Evolutionary conservation across 2,113 vertebrate genomes (phyloP).

Genomic region (Rhabdomys dilectus): DNA sequence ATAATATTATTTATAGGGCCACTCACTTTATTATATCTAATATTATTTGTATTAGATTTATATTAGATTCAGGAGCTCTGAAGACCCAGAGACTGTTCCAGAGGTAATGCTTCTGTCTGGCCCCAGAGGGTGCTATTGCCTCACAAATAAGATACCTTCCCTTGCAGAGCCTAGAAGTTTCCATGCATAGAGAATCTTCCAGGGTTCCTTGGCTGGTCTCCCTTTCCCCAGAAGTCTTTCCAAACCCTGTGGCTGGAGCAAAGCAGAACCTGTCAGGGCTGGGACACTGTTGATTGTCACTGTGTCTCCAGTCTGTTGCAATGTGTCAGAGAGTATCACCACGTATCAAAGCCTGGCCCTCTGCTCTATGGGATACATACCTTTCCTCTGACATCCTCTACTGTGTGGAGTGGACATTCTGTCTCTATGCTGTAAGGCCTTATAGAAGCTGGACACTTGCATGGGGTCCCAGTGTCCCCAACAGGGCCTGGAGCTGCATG

Average conservation of each 20-base stretch:
- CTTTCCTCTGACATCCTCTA: not conserved
- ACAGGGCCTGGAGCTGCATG: rapidly evolving
- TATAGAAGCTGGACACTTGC: not conserved
- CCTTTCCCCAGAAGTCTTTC: not conserved
- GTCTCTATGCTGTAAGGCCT: not conserved
- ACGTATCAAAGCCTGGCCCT: not conserved
- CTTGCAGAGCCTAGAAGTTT: not conserved
- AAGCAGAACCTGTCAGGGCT: not conserved
- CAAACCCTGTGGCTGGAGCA: rapidly evolving
- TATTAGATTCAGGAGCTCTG: not conserved
- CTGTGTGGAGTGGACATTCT: rapidly evolving
- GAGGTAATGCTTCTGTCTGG: slow-evolving; percentile 61
- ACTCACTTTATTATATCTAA: not conserved
- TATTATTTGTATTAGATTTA: not conserved
- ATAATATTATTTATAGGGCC: not conserved
- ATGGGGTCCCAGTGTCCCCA: rapidly evolving
- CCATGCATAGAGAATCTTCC: not conserved
- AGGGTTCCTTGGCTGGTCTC: not conserved
- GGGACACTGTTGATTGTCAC: rapidly evolving
- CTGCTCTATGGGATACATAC: not conserved
- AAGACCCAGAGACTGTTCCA: slow-evolving; percentile 64
- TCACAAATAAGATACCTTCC: slow-evolving; percentile 62
- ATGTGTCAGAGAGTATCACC: not conserved
- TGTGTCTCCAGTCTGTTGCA: not conserved
- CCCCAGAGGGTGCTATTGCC: slow-evolving; percentile 72